Evolutionary conservation across 2,888 invertebrate genomes (phyloP).

Genomic region (Parapristionchus giblindavisi): DNA sequence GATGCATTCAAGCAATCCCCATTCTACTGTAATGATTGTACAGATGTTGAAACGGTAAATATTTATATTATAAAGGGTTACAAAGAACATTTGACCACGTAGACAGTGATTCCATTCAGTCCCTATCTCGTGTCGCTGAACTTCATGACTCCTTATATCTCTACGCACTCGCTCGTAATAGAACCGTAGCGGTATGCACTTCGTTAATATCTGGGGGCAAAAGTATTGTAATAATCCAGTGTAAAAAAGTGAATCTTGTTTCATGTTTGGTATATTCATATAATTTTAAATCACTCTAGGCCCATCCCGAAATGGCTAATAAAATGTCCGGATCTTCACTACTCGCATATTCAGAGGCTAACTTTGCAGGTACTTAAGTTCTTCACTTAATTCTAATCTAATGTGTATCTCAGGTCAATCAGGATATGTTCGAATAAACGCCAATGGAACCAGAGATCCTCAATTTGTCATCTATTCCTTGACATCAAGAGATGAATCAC

Average conservation of each 20-base stretch:
- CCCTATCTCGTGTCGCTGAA: not conserved
- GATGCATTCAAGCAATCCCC: constrained; percentile 43
- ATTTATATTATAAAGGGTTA: not conserved
- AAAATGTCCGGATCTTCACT: not conserved
- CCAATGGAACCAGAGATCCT: constrained; percentile 20
- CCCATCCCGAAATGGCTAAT: not conserved
- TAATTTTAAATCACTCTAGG: not conserved
- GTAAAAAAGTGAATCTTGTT: too few relatives aligned
- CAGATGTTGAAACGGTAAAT: constrained; percentile 42
- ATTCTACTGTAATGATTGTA: constrained; percentile 51
- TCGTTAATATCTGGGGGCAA: not conserved
- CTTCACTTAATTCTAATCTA: too few relatives aligned
- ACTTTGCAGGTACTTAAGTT: not conserved
- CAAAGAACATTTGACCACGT: not conserved
- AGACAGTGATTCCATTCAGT: not conserved
- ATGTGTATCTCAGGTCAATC: constrained; percentile 21
- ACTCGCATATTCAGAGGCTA: not conserved
- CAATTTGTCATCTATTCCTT: constrained; percentile 9
- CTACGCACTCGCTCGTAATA: constrained; percentile 1
- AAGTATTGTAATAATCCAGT: not conserved
- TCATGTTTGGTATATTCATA: not conserved
- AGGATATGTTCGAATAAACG: constrained; percentile 2
- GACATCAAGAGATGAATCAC: not conserved
- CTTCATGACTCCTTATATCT: constrained; percentile 18
- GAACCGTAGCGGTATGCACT: not conserved